phyloP scores from a whole-genome alignment of 2,888 invertebrate species.

The Griposia aprilina region DNA sequence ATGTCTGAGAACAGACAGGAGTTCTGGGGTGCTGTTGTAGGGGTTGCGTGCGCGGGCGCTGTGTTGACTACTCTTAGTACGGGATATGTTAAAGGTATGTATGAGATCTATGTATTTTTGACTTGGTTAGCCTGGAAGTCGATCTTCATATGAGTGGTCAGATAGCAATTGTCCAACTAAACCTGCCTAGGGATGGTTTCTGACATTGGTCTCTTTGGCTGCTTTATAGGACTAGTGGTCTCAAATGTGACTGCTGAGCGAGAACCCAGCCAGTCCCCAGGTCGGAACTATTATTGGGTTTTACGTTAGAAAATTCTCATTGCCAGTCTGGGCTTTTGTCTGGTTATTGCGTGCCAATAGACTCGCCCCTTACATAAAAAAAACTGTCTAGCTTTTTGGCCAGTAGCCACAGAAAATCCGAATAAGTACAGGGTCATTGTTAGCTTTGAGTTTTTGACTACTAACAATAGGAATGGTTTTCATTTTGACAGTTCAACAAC shows the following conservation, averaged over 20 bases:
- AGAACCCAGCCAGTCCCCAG: no score
- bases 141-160: neutral
- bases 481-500: no score
- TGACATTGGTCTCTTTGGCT: neutral
- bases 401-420: no score
- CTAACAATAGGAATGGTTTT: no score
- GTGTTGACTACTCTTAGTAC: conserved; percentile 75
- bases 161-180: no score
- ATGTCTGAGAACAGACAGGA: conserved; percentile 82
- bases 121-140: neutral
- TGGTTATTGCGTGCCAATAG: no score
- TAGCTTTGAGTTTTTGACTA: no score
- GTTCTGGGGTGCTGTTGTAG: conserved; percentile 78
- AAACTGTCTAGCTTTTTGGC: no score
- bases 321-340: no score
- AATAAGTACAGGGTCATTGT: no score
- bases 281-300: neutral
- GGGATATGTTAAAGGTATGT: conserved; percentile 77
- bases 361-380: no score
- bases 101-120: neutral
- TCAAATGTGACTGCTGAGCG: no score
- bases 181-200: neutral
- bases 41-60: conserved; percentile 77
- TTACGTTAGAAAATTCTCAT: neutral
- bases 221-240: neutral